These are phyloP conservation scores for Neoscelio sp. DNA, from an alignment of 2,888 invertebrate species.

Conservation along the genomic window DNA sequence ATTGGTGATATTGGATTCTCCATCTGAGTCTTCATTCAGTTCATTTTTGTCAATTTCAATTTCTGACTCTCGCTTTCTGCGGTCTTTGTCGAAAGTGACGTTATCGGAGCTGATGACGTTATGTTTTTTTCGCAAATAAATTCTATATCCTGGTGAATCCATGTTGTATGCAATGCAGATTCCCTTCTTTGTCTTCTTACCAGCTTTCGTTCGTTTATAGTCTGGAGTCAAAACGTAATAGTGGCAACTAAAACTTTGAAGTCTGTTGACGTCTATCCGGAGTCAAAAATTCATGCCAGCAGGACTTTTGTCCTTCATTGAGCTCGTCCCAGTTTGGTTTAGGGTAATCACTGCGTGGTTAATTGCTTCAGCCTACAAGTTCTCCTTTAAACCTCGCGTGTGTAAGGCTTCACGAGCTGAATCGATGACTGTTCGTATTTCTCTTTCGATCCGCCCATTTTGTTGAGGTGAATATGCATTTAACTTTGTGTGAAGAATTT, in stretches of 20 bases:
- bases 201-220: not conserved
- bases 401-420: not conserved
- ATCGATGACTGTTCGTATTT: constrained; percentile 6
- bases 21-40: no score
- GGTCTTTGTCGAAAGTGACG: constrained; percentile 1
- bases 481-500: not conserved
- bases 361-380: constrained; percentile 6
- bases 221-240: not conserved
- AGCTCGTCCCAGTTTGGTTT: constrained; percentile 5
- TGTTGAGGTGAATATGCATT: constrained; percentile 2
- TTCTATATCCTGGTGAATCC: not conserved
- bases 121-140: not conserved
- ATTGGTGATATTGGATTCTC: no score
- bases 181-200: not conserved
- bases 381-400: not conserved
- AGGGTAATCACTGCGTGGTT: constrained; percentile 6
- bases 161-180: not conserved
- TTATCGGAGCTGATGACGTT: constrained; percentile 4
- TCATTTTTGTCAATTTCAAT: no score
- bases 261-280: not conserved
- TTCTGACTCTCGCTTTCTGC: not conserved
- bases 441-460: constrained; percentile 4
- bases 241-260: not conserved
- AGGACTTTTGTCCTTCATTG: not conserved
- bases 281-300: not conserved